Percentiles rank a stretch among this genome's conserved stretches.
Conservation (phyloP, 2,113 vertebrate species). For the Hypomesus transpacificus region DNA sequence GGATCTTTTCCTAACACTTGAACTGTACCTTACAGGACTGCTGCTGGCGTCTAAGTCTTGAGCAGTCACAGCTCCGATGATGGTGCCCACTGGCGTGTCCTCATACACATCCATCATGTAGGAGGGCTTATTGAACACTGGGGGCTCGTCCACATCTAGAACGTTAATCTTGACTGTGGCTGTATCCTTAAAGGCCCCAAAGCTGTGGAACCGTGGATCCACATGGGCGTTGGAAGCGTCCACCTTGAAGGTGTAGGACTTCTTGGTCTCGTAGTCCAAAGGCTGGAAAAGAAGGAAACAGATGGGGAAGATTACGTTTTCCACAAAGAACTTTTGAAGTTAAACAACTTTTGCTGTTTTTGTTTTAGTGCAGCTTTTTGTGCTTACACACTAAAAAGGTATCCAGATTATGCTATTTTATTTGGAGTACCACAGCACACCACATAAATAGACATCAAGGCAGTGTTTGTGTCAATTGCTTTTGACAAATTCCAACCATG, state of each 20-base stretch:
- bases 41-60: conserved; percentile 92
- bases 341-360: too few species aligned
- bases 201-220: conserved; percentile 87
- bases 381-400: too few species aligned
- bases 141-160: conserved; percentile 93
- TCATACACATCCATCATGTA: conserved; percentile 98
- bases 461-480: too few species aligned
- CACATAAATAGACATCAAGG: too few species aligned
- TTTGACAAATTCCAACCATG: too few species aligned
- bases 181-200: conserved; percentile 94
- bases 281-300: conserved; percentile 66
- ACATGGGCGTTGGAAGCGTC: conserved; percentile 91
- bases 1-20: conserved; percentile 9
- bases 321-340: too few species aligned
- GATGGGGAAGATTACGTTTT: too few species aligned
- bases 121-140: conserved; percentile 86
- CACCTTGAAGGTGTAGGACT: conserved; percentile 95
- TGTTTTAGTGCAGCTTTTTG: too few species aligned
- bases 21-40: conserved; percentile 84
- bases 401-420: too few species aligned
- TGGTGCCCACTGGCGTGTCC: conserved; percentile 88
- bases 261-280: conserved; percentile 94
- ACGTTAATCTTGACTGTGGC: conserved; percentile 96
- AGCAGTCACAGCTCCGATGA: conserved; percentile 95
- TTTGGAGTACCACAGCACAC: too few species aligned